Base-by-base conservation (phyloP, 1,140 invertebrate species). In the Zaprionus nigranus region DNA sequence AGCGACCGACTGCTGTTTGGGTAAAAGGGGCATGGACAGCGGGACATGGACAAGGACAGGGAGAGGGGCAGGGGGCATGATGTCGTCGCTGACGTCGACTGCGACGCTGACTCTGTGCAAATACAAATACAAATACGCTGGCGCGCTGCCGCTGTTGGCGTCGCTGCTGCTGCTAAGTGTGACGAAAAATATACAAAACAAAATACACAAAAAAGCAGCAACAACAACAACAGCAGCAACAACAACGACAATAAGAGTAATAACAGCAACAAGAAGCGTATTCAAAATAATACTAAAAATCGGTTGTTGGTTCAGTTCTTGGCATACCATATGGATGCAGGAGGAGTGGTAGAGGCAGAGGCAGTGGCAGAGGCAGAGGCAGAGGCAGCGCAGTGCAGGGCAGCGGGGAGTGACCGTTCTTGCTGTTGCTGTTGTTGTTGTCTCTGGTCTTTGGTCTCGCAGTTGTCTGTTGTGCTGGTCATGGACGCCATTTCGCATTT, bases 121-220 rank as follows among this genome's bases (percentile, higher is more conserved):
- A 83, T 87, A 87, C 84, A 67, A 73, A 73, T 73, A 73, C 71
- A 74, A 74, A 74, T 74, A 71, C 53, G 57, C 57, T 68, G 65
- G 11, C 62, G 68, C 69, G 65, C 77, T 51, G 78, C 30, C 9
- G 78, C 22, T 30, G 61, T 34, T n/a, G 61, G 24, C 70, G 61
- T 20, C 26, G 74, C 36, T 38, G 74, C 62, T 76, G 84, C 84
- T 87, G 85, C 84, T 85, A 87, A 87, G 84, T 87, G 84, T 87
- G 84, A 87, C 84, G 85, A 87, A 87, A 87, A 90, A 84, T 79
- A 87, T 84, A 87, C 85, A 88, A 87, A 90, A 87, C 84, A 84
- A 87, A 87, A 81, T 86, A 84, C 80, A 87, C 80, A 87, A 72
- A 81, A 85, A 82, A 74, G 43, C 71, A 68, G 59, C 79, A 59